These are phyloP conservation scores for Typhlichthys subterraneus DNA, from an alignment of 2,797 vertebrate genomes.

Conservation along the genomic window DNA sequence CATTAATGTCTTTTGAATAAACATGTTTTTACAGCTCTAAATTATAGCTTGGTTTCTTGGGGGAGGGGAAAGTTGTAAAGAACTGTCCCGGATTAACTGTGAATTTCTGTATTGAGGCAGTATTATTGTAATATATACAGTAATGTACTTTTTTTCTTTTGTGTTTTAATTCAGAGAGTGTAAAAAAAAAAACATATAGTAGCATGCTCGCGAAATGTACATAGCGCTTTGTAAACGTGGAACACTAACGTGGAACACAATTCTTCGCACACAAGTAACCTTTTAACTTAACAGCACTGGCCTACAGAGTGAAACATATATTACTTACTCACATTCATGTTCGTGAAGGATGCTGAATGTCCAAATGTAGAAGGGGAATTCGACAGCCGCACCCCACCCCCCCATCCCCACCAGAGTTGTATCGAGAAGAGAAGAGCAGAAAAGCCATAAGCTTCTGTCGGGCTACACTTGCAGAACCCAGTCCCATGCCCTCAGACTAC, in stretches of 20 bases:
- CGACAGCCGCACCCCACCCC: constrained; percentile 16
- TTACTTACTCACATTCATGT: constrained; percentile 66
- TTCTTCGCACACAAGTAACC: constrained; percentile 24
- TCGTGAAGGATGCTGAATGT: constrained; percentile 35
- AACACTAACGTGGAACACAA: neutral
- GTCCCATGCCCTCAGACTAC: constrained; percentile 51
- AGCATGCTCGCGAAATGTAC: constrained; percentile 10
- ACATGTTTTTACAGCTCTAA: constrained; percentile 17
- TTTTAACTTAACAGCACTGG: constrained; percentile 2
- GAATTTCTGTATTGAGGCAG: neutral
- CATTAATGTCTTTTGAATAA: constrained; percentile 24
- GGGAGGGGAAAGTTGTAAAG: constrained; percentile 11
- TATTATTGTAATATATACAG: too few species aligned
- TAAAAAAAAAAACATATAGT: constrained; percentile 41
- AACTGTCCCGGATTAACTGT: constrained; percentile 3
- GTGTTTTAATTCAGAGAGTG: constrained; percentile 11
- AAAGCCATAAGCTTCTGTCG: constrained; percentile 58
- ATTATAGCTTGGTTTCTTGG: constrained; percentile 13
- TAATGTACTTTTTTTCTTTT: too few species aligned
- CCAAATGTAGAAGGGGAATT: constrained; percentile 29
- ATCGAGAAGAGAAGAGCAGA: constrained; percentile 77
- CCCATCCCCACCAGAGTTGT: constrained; percentile 36
- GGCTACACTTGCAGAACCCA: constrained; percentile 26
- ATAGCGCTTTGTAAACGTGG: constrained; percentile 13
- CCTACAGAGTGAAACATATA: constrained; percentile 20